A percentile compares a stretch with the other conserved stretches of the same genome.
phyloP scores from a whole-genome alignment of 2,888 invertebrate genomes.

The Chorisops tibialis region DNA sequence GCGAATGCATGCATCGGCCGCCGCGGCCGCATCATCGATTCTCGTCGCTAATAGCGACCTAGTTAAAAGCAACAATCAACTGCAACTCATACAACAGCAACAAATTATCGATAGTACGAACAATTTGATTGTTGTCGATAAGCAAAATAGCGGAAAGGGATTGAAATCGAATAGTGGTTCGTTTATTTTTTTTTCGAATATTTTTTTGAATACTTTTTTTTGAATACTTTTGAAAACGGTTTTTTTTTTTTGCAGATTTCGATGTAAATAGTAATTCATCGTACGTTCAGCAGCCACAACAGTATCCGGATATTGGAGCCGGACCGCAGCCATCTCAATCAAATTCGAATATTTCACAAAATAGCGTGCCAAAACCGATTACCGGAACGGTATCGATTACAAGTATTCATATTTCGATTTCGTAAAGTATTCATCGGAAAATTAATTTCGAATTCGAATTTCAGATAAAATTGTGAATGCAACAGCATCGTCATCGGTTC shows the following conservation, averaged over 20 bases:
- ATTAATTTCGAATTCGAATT: neutral
- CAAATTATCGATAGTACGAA: neutral
- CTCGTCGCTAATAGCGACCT: neutral
- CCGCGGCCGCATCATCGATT: neutral
- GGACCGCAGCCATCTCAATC: too few relatives aligned
- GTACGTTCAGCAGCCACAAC: constrained; percentile 19
- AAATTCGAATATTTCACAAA: too few relatives aligned
- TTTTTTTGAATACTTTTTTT: too few relatives aligned
- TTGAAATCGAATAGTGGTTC: constrained; percentile 9
- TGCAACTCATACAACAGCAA: neutral
- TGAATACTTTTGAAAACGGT: neutral
- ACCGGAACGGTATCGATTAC: too few relatives aligned
- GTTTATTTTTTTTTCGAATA: constrained; percentile 4
- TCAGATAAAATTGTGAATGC: neutral
- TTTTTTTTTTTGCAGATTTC: constrained; percentile 3
- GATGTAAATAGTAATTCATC: constrained; percentile 7
- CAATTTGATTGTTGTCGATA: constrained; percentile 16
- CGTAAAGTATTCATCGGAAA: too few relatives aligned
- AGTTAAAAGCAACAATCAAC: neutral
- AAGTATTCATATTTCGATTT: too few relatives aligned
- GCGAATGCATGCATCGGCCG: constrained; percentile 39
- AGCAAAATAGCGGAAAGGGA: constrained; percentile 19
- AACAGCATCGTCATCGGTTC: neutral
- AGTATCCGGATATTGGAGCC: neutral
- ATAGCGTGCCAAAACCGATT: too few relatives aligned